These are phyloP conservation scores for Dinothrombium tinctorium DNA, from an alignment of 1,140 invertebrate genomes.

Conservation along the genomic window DNA sequence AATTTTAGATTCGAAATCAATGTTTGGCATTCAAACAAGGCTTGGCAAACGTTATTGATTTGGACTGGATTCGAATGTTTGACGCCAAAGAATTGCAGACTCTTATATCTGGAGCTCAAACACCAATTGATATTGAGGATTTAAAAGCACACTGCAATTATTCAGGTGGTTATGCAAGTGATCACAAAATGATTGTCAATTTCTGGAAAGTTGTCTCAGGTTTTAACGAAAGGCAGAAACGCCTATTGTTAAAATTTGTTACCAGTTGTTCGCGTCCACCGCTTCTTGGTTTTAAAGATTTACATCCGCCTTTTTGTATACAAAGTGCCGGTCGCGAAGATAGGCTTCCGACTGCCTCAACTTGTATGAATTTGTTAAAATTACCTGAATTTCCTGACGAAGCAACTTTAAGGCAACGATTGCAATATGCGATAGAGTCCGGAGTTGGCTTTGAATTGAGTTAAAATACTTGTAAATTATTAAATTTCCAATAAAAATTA, in stretches of 20 bases:
- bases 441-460: slow-evolving; percentile 88
- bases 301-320: slow-evolving; percentile 81
- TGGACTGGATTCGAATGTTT: slow-evolving; percentile 84
- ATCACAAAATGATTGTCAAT: slow-evolving; percentile 42
- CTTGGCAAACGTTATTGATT: slow-evolving; percentile 59
- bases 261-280: slow-evolving; percentile 91
- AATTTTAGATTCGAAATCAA: slow-evolving; percentile 41
- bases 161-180: slow-evolving; percentile 45
- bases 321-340: slow-evolving; percentile 61
- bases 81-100: slow-evolving; percentile 80
- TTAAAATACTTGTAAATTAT: slow-evolving; percentile 25
- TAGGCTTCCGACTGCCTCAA: slow-evolving; percentile 75
- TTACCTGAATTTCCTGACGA: slow-evolving; percentile 67
- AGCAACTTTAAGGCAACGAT: slow-evolving; percentile 48
- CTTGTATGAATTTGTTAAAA: slow-evolving; percentile 92
- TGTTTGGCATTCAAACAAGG: slow-evolving; percentile 60
- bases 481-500: neutral
- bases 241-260: slow-evolving; percentile 80
- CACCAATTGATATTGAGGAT: slow-evolving; percentile 73
- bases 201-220: slow-evolving; percentile 62
- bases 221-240: slow-evolving; percentile 57
- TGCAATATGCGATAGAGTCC: slow-evolving; percentile 79
- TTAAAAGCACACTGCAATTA: slow-evolving; percentile 61
- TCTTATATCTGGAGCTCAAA: slow-evolving; percentile 72
- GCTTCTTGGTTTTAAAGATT: slow-evolving; percentile 83